A percentile compares a stretch with the other conserved stretches of the same genome.
Conservation (phyloP, 2,797 vertebrate genomes). For the Varecia variegata region DNA sequence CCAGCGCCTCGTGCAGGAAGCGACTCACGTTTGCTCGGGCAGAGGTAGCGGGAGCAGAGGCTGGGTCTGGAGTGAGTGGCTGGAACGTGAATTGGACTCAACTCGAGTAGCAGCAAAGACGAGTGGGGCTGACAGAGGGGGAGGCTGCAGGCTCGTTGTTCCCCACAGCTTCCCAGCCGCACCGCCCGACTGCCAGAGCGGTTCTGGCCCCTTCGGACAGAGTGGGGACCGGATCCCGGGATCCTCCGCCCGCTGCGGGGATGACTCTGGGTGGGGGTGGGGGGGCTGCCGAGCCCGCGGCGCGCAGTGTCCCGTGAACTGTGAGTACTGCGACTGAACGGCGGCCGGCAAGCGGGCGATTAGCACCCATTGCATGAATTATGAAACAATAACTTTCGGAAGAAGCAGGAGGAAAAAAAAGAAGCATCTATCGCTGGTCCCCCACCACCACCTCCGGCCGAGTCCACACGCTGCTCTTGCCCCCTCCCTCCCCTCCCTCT, state of each 20-base stretch:
- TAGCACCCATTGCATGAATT: conserved; percentile 78
- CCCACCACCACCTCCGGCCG: not conserved
- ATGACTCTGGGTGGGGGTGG: conserved; percentile 58
- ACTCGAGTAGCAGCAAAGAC: conserved; percentile 77
- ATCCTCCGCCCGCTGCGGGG: conserved; percentile 45
- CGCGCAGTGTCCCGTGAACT: conserved; percentile 85
- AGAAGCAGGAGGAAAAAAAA: conserved; percentile 48
- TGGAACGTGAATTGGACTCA: conserved; percentile 78
- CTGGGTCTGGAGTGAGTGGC: conserved; percentile 74
- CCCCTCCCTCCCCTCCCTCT: conserved; percentile 52
- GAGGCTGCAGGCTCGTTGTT: conserved; percentile 56
- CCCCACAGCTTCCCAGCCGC: conserved; percentile 65
- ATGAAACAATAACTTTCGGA: conserved; percentile 83
- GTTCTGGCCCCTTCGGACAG: conserved; percentile 68
- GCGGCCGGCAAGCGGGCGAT: conserved; percentile 74
- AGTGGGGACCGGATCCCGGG: not conserved
- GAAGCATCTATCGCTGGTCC: conserved; percentile 41
- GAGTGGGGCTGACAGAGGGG: conserved; percentile 56
- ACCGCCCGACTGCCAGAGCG: conserved; percentile 78
- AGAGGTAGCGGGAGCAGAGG: conserved; percentile 71
- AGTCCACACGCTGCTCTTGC: conserved; percentile 40
- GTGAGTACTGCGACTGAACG: conserved; percentile 80
- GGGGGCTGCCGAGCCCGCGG: conserved; percentile 44
- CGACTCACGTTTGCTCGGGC: conserved; percentile 68
- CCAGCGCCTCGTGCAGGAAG: conserved; percentile 77